Conservation (phyloP, 2,113 vertebrate species). For the Polypterus bichir region DNA sequence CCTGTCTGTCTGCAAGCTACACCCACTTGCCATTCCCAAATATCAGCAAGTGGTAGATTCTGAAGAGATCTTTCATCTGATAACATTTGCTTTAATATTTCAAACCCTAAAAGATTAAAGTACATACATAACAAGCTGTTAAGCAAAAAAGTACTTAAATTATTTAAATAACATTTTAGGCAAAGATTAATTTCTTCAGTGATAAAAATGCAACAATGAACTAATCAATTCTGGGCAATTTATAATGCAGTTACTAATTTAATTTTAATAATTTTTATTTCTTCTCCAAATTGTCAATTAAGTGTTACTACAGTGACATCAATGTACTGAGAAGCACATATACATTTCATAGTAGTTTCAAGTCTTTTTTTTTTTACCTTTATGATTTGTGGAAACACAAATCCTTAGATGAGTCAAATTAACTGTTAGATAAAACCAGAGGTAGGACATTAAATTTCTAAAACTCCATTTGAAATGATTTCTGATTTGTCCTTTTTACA, state of each 20-base stretch:
- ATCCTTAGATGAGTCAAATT: too few relatives aligned
- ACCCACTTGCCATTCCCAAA: slow-evolving; percentile 95
- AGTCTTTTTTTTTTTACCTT: too few relatives aligned
- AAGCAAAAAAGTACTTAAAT: not conserved
- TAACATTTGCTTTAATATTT: slow-evolving; percentile 93
- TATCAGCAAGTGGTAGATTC: slow-evolving; percentile 68
- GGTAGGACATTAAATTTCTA: too few relatives aligned
- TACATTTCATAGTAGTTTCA: too few relatives aligned
- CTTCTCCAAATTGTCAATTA: too few relatives aligned
- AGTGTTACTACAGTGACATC: too few relatives aligned
- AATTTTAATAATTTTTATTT: too few relatives aligned
- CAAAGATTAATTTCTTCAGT: not conserved
- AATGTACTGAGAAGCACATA: too few relatives aligned
- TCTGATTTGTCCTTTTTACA: too few relatives aligned
- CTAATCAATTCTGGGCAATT: not conserved
- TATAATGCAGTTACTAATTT: not conserved
- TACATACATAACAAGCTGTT: not conserved
- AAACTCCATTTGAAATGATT: too few relatives aligned
- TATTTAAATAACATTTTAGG: not conserved
- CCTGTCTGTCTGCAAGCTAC: slow-evolving; percentile 87
- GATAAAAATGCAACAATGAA: not conserved
- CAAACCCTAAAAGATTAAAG: slow-evolving; percentile 59
- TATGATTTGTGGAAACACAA: too few relatives aligned
- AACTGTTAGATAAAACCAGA: too few relatives aligned
- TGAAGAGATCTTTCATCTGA: slow-evolving; percentile 68